Evolutionary conservation across 2,113 vertebrate genomes (phyloP), one percentile per base, ranked within the genome.

Genomic region (Protobothrops mucrosquamatus): DNA sequence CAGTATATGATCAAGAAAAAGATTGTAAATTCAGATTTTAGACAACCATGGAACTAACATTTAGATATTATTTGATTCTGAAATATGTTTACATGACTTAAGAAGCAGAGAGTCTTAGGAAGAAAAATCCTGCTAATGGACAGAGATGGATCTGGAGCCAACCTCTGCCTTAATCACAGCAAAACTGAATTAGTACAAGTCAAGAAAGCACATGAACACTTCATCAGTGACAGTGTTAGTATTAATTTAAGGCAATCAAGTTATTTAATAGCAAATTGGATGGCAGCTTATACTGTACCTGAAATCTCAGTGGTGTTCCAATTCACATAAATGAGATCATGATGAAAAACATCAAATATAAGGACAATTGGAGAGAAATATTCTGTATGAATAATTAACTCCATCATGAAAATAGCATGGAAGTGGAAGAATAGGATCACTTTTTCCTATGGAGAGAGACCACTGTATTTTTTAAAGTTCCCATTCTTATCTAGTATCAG

Each of bases 231-330:
- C 95, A 94, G 93, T 93, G 91, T 95, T 95, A 89, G 87, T 11
- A 92, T 93, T 93, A 95, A 96, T 95, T 96, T 93, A 96, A 96
- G 94, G 96, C 96, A 97, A 96, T 96, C 96, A 93, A 89, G 88
- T 92, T 93, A 95, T 96, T 96, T 95, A 95, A 88, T 85, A 93
- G 91, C 92, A 89, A 96, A 94, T 94, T 95, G 96, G 93, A 96
- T 95, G 96, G 96, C 96, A 97, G 96, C 94, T 95, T 97, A 96
- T 97, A 97, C 96, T 97, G 96, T 97, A 96, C 96, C 97, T 95
- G 94, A 95, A 95, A 95, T 95, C 96, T 96, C 96, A 59, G 91
- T 48, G n/a, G 46, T 96, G 92, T 94, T 86, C 96, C 96, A 97
- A 96, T 97, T 96, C 74, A 97, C 96, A 97, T 97, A 97, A 97